Evolutionary conservation across 2,797 vertebrate genomes (phyloP), one percentile per base, ranked within the genome.

Genomic region (Mallotus villosus): DNA sequence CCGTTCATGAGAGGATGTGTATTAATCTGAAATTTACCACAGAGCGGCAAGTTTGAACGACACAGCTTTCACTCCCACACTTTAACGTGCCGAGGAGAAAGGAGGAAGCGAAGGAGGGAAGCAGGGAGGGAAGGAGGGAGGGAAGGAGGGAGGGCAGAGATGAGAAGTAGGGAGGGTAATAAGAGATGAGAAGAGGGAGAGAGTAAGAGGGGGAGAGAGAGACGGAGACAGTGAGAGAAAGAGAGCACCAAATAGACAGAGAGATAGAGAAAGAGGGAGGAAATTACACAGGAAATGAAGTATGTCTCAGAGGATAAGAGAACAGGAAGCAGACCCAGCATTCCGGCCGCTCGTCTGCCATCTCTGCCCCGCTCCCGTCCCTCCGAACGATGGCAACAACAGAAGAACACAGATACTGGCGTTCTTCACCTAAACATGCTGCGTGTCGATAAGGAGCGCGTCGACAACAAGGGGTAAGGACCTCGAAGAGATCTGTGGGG

Each of bases 251-350:
- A 22, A 1, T 25, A 46, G 9, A 46, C 41, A 12, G 41, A 1
- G 17, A 41, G 8, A 46, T 8, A 12, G 41, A 46, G 12, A 46
- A 46, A 46, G 9, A 46, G 12, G 27, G 60, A 74, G 70, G 83
- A 83, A 83, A 84, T 81, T 82, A 72, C 66, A 79, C 70, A 78
- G 75, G 58, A 82, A 79, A 81, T 74, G 7, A 78, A 77, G 67
- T 72, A 1, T 3, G 67, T 76, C 32, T 19, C 69, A 22, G 65
- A 46, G 67, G 65, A 67, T 24, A 51, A 76, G 53, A 9, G 11
- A 58, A 75, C 22, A 51, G 46, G 27, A 70, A 37, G 61, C 62
- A 71, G 5, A n/a, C 2, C 21, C 53, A 69, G 41, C 67, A 69
- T 24, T 25, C 32, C 46, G 24, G 27, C 16, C 17, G 5, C 17